phyloP scores from a whole-genome alignment of 23 tunicate genomes.

The Aplidium turbinatum region DNA sequence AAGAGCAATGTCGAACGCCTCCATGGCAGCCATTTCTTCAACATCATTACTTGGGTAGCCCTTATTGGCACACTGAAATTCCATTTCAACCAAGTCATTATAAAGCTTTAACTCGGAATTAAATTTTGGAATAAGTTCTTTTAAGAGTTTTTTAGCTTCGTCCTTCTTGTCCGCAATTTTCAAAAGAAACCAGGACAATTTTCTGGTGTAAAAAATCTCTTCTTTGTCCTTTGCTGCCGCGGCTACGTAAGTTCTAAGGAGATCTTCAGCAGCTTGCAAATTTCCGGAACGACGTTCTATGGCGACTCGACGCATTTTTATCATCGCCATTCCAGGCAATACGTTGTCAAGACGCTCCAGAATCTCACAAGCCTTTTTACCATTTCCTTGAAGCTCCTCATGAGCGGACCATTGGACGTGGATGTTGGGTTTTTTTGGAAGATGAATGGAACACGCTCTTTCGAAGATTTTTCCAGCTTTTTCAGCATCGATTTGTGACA shows the following conservation, averaged over 20 bases:
- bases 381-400: constrained; percentile 81
- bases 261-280: constrained; percentile 63
- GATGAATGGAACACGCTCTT: constrained; percentile 80
- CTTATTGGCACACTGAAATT: constrained; percentile 56
- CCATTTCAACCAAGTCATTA: constrained; percentile 89
- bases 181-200: constrained; percentile 77
- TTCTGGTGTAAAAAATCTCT: constrained; percentile 69
- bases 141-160: constrained; percentile 53
- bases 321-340: constrained; percentile 76
- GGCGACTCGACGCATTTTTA: constrained; percentile 76
- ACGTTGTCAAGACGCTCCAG: constrained; percentile 55
- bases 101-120: constrained; percentile 54
- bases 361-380: constrained; percentile 46
- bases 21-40: constrained; percentile 62
- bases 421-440: constrained; percentile 89
- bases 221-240: constrained; percentile 70
- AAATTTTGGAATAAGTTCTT: constrained; percentile 64
- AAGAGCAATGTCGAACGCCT: constrained; percentile 73
- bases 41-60: constrained; percentile 11
- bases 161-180: constrained; percentile 62
- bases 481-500: constrained; percentile 44
- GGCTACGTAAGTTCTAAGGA: constrained; percentile 54
- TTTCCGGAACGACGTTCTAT: constrained; percentile 62
- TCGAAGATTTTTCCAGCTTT: constrained; percentile 53
- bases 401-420: constrained; percentile 93